Evolutionary conservation across 2,113 vertebrate species (phyloP).

Genomic region (Megaleporinus macrocephalus): DNA sequence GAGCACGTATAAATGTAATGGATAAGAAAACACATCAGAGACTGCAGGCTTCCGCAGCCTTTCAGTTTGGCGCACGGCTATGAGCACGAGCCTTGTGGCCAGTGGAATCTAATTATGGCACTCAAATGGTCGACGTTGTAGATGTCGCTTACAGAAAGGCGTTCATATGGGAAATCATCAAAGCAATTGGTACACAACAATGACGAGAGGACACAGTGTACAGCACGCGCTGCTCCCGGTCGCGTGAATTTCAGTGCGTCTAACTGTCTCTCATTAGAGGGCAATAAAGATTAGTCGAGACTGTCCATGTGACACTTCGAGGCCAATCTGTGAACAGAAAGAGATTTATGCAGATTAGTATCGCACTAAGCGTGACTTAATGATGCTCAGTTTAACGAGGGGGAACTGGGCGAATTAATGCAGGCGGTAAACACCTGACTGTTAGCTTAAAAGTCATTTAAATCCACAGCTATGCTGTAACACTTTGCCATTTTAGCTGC

Average conservation of each 20-base stretch:
- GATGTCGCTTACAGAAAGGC: too few species aligned
- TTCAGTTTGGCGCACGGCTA: too few species aligned
- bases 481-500: background rate
- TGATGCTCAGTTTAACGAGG: slow-evolving; percentile 23
- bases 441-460: slow-evolving; percentile 3
- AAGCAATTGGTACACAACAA: too few species aligned
- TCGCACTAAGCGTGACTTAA: slow-evolving; percentile 53
- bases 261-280: background rate
- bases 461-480: background rate
- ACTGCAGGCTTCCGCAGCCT: too few species aligned
- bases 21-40: too few species aligned
- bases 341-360: slow-evolving; percentile 69
- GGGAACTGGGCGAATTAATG: background rate
- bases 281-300: slow-evolving; percentile 46
- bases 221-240: too few species aligned
- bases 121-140: too few species aligned
- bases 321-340: slow-evolving; percentile 59
- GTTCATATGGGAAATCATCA: too few species aligned
- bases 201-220: too few species aligned
- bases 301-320: slow-evolving; percentile 54
- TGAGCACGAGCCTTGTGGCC: too few species aligned
- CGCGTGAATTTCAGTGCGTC: background rate
- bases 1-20: too few species aligned
- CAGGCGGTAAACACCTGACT: background rate
- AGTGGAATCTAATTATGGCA: too few species aligned